Conservation (phyloP, 1,140 invertebrate genomes). For the Aphidius ervi region DNA sequence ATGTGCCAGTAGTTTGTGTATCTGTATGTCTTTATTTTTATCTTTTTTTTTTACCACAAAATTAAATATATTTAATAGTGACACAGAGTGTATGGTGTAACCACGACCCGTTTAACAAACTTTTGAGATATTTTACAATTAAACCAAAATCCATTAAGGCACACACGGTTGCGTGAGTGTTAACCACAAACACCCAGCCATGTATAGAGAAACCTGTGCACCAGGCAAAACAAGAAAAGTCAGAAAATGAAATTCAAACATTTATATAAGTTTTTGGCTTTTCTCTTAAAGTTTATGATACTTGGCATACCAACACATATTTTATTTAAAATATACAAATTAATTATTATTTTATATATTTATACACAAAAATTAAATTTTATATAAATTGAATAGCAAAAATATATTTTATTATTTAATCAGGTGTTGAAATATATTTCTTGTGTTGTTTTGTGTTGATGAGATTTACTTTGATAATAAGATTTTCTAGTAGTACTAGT, state of each 20-base stretch:
- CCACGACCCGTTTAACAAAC: slow-evolving; percentile 29
- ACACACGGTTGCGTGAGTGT: slow-evolving; percentile 29
- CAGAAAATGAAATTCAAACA: slow-evolving; percentile 26
- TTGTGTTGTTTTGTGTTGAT: slow-evolving; percentile 41
- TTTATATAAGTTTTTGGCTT: slow-evolving; percentile 7
- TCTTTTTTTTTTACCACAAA: slow-evolving; percentile 1
- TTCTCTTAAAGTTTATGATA: slow-evolving; percentile 17
- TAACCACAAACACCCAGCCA: slow-evolving; percentile 23
- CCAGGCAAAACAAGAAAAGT: slow-evolving; percentile 14
- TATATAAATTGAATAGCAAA: too few relatives aligned
- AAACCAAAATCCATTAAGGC: slow-evolving; percentile 49
- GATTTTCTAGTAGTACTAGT: slow-evolving; percentile 32
- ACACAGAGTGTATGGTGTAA: slow-evolving; percentile 19
- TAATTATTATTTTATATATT: too few relatives aligned
- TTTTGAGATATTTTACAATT: slow-evolving; percentile 48
- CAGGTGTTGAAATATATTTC: too few relatives aligned
- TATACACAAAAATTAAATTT: too few relatives aligned
- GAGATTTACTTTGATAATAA: slow-evolving; percentile 52
- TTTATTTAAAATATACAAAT: too few relatives aligned
- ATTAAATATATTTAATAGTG: slow-evolving; percentile 25
- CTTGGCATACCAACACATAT: too few relatives aligned
- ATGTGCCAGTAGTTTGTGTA: too few relatives aligned
- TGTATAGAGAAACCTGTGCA: slow-evolving; percentile 12
- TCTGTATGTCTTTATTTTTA: too few relatives aligned
- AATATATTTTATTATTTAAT: too few relatives aligned